Conservation (phyloP, 2,888 invertebrate genomes). For the Chymomyza procnemis region DNA sequence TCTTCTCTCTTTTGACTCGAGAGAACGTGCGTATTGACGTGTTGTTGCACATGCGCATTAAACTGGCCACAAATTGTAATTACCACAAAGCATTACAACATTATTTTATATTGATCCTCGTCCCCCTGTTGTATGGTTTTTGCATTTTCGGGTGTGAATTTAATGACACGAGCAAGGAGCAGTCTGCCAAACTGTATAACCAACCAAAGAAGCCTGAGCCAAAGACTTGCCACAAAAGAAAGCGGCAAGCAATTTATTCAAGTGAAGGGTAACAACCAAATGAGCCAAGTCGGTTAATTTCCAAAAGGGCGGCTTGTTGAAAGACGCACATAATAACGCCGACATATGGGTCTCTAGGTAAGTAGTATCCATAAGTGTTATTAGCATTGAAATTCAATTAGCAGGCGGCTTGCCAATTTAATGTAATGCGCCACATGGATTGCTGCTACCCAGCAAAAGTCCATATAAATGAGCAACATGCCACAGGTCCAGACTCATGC, state of each 20-base stretch:
- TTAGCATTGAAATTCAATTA: slow-evolving; percentile 72
- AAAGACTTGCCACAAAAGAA: slow-evolving; percentile 45
- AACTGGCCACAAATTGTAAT: slow-evolving; percentile 72
- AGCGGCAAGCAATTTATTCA: slow-evolving; percentile 53
- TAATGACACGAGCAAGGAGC: slow-evolving; percentile 58
- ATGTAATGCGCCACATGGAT: neutral
- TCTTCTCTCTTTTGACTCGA: neutral
- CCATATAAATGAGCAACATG: slow-evolving; percentile 46
- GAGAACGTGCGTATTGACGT: slow-evolving; percentile 57
- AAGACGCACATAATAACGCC: slow-evolving; percentile 71
- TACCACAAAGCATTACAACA: slow-evolving; percentile 74
- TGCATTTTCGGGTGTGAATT: slow-evolving; percentile 59
- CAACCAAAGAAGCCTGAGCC: slow-evolving; percentile 2
- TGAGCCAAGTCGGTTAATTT: slow-evolving; percentile 1
- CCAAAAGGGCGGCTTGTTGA: slow-evolving; percentile 1
- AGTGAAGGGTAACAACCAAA: slow-evolving; percentile 41
- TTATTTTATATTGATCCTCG: slow-evolving; percentile 56
- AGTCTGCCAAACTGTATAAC: neutral
- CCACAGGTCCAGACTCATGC: slow-evolving; percentile 3
- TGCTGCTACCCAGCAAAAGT: slow-evolving; percentile 20
- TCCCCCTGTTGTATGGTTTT: neutral
- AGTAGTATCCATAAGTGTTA: slow-evolving; percentile 49
- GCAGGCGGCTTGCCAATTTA: slow-evolving; percentile 4
- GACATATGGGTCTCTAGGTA: neutral
- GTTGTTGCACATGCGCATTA: slow-evolving; percentile 74